Conservation (phyloP, 2,888 invertebrate species). For the Dorcus hopei region DNA sequence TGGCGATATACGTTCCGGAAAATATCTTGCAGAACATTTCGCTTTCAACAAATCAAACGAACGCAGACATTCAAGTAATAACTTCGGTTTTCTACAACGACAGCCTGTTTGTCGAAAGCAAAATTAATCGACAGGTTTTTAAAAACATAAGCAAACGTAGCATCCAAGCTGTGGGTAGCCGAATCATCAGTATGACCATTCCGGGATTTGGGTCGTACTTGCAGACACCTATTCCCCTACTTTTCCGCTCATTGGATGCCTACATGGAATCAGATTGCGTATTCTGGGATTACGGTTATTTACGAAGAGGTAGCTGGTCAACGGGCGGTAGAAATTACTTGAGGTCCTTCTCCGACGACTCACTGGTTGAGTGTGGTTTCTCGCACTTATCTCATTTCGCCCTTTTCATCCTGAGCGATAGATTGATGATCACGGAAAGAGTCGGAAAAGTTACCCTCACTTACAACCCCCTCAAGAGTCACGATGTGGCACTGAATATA, state of each 20-base stretch:
- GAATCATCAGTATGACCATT: constrained; percentile 5
- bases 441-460: no score
- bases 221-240: neutral
- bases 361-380: constrained; percentile 2
- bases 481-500: constrained; percentile 3
- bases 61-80: neutral
- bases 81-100: constrained; percentile 8
- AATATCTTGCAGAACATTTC: neutral
- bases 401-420: constrained; percentile 2
- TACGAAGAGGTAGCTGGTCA: constrained; percentile 10
- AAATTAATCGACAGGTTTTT: neutral
- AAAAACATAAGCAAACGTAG: neutral
- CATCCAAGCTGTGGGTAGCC: constrained; percentile 5
- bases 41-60: neutral
- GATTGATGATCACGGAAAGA: no score
- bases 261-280: constrained; percentile 1
- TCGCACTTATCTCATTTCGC: constrained; percentile 6
- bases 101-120: constrained; percentile 2
- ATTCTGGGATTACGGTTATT: constrained; percentile 9
- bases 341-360: neutral
- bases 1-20: constrained; percentile 11
- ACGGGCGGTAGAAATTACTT: constrained; percentile 3
- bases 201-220: neutral
- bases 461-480: constrained; percentile 1
- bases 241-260: neutral